Evolutionary conservation across 2,888 invertebrate genomes (phyloP), one percentile per base, ranked within the genome.

Genomic region (Harpalus rufipes): DNA sequence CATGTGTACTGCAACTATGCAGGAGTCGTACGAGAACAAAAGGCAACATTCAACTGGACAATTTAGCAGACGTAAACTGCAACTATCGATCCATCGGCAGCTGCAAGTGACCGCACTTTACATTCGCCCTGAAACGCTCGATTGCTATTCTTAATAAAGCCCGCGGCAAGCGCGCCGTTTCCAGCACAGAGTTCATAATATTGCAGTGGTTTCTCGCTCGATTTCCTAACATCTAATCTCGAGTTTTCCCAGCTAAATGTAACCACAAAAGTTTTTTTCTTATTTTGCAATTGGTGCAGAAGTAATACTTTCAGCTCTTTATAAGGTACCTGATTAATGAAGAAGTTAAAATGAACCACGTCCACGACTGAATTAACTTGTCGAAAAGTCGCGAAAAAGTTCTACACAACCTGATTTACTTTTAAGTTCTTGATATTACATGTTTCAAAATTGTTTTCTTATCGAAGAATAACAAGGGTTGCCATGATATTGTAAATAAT

Each of bases 191-290:
- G 32, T 32, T 32, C 32, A 32, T 32, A 32, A 32, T 74, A 74
- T 74, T 74, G 72, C 72, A 18, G 72, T 51, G 72, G 44, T 74
- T 74, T 74, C 44, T 44, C 72, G 72, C 72, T 74, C 72, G 72
- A 74, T 74, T 74, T 51, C 41, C 44, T 7, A 16, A n/a, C 72
- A 44, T 44, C 72, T 74, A 74, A 74, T 74, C 72, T 44, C 8
- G 72, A 74, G 18, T 44, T 74, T 41, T 68, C 32, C 39, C 14
- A 16, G 18, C 8, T 74, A 74, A 51, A 41, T 74, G 72, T 74
- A 74, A 18, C 72, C 72, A 44, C 16, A 44, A 14, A 51, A 41
- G 41, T 18, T 44, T 74, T 74, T 68, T 68, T 14, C 32, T 68
- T 39, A 25, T 32, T 44, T 41, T 44, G 72, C 41, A 74, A 74